Percentiles rank a stretch among this genome's conserved stretches.
Evolutionary conservation across 2,888 invertebrate genomes (phyloP).

Genomic region (Euproctis similis): DNA sequence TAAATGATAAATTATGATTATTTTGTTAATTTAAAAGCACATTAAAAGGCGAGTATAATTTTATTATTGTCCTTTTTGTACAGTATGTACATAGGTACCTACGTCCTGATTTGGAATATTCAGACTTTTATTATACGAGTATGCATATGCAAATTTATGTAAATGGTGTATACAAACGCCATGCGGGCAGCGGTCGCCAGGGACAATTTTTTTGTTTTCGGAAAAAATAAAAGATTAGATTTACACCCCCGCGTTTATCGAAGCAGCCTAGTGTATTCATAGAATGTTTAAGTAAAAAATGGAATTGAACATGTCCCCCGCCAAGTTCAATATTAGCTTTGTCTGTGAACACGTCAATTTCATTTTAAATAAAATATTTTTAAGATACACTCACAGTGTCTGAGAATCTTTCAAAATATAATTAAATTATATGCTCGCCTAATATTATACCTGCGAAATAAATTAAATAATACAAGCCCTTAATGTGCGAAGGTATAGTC

Average conservation of each 20-base stretch:
- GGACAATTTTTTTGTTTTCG: conserved; percentile 12
- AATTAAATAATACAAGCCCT: too few relatives aligned
- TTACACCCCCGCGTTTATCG: conserved; percentile 29
- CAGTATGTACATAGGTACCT: too few relatives aligned
- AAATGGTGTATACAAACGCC: conserved; percentile 21
- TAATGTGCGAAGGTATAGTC: too few relatives aligned
- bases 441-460: too few relatives aligned
- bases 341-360: conserved; percentile 7
- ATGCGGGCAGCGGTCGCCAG: conserved; percentile 11
- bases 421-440: too few relatives aligned
- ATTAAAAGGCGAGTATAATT: too few relatives aligned
- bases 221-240: too few relatives aligned
- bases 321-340: conserved; percentile 21
- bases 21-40: too few relatives aligned
- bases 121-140: conserved; percentile 14
- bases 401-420: too few relatives aligned
- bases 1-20: too few relatives aligned
- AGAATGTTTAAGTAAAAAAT: conserved; percentile 20
- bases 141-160: conserved; percentile 21
- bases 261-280: conserved; percentile 23
- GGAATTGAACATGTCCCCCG: conserved; percentile 17
- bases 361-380: conserved; percentile 2
- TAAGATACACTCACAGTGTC: conserved; percentile 2
- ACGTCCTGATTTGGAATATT: too few relatives aligned
- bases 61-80: too few relatives aligned